Percentiles rank a stretch among this genome's conserved stretches.
These are phyloP conservation scores for Allacma fusca DNA, from an alignment of 2,888 invertebrate species.

Conservation along the genomic window DNA sequence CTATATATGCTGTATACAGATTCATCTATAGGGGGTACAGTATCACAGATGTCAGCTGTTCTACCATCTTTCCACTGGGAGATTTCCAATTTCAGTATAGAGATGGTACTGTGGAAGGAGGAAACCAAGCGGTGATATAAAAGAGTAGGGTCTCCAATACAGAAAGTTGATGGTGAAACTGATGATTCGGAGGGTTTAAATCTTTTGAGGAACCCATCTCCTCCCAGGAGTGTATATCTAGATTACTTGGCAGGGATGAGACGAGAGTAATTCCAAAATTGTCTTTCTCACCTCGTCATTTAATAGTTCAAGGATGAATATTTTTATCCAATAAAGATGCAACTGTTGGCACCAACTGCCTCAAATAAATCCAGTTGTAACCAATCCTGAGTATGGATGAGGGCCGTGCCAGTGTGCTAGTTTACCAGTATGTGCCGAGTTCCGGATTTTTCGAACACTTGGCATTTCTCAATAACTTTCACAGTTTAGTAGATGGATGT, in stretches of 20 bases:
- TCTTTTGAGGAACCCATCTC: no score
- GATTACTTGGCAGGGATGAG: not conserved
- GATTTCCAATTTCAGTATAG: conserved; percentile 14
- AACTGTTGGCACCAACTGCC: not conserved
- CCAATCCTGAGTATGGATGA: not conserved
- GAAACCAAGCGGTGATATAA: no score
- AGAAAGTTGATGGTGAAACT: no score
- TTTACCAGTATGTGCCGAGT: no score
- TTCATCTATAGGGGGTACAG: not conserved
- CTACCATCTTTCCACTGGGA: conserved; percentile 11
- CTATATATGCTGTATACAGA: not conserved
- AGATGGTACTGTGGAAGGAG: conserved; percentile 4
- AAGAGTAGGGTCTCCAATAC: no score
- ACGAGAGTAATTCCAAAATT: not conserved
- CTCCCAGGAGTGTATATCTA: not conserved
- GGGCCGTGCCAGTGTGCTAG: no score
- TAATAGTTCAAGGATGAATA: conserved; percentile 12
- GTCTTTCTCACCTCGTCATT: conserved; percentile 8
- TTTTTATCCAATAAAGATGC: not conserved
- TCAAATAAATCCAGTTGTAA: not conserved
- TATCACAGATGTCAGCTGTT: conserved; percentile 27
- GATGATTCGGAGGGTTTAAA: no score
- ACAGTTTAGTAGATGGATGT: no score
- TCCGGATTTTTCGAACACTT: no score
- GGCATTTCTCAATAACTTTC: no score